A percentile compares a stretch with the other conserved stretches of the same genome.
These are phyloP conservation scores for Allobates femoralis DNA, from an alignment of 2,797 vertebrate genomes.

Conservation along the genomic window DNA sequence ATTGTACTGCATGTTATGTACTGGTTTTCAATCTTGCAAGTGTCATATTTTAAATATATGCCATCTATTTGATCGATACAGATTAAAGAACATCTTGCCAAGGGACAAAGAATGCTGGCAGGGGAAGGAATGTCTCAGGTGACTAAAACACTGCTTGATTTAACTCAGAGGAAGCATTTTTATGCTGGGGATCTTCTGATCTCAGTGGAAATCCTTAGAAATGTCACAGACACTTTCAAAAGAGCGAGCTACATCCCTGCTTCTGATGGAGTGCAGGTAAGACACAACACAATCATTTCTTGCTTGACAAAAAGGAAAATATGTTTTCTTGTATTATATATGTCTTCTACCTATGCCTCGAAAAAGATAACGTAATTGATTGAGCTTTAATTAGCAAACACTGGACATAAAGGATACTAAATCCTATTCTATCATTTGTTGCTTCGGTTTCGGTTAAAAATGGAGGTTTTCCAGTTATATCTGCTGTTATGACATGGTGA, in stretches of 20 bases:
- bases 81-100: conserved; percentile 98
- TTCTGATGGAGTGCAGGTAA: conserved; percentile 97
- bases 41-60: conserved; percentile 35
- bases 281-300: conserved; percentile 56
- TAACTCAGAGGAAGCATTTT: conserved; percentile 97
- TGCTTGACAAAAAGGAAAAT: neutral
- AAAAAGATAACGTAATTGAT: neutral
- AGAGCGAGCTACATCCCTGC: conserved; percentile 96
- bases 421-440: neutral
- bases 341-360: neutral
- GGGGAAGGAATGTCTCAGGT: conserved; percentile 98
- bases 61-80: conserved; percentile 69
- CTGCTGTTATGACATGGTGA: neutral
- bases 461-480: neutral
- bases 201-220: conserved; percentile 98
- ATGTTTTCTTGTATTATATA: neutral
- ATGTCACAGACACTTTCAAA: conserved; percentile 97
- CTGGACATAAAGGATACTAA: neutral
- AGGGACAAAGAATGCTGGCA: conserved; percentile 92
- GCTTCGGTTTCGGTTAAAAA: neutral
- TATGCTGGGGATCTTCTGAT: conserved; percentile 96
- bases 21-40: neutral
- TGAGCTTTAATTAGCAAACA: too few species aligned
- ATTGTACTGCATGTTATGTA: neutral
- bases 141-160: conserved; percentile 94